Conservation (phyloP, 2,797 vertebrate genomes). For the Epinephelus awoara region DNA sequence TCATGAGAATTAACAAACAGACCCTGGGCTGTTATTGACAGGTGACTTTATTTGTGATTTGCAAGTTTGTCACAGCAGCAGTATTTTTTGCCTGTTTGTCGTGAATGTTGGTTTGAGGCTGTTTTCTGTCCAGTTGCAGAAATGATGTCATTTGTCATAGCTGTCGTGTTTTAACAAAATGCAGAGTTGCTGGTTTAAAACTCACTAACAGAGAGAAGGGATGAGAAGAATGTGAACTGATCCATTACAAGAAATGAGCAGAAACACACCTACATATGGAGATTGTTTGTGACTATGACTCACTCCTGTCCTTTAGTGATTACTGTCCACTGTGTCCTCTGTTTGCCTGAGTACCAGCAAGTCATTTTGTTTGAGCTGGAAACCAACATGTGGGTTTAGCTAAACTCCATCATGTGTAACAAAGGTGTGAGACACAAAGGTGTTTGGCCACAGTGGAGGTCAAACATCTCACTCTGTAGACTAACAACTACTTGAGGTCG, state of each 20-base stretch:
- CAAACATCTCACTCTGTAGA: not conserved
- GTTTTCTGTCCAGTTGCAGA: not conserved
- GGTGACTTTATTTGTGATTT: conserved; percentile 1
- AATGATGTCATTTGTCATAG: not conserved
- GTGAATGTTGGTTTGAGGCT: not conserved
- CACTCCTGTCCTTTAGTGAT: not conserved
- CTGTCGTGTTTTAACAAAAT: not conserved
- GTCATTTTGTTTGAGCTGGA: conserved; percentile 1
- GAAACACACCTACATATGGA: not conserved
- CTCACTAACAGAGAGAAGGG: not conserved
- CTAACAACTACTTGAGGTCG: not conserved
- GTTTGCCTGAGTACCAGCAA: not conserved
- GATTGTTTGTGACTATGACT: not conserved
- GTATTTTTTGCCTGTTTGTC: not conserved
- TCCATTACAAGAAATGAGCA: not conserved
- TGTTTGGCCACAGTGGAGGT: not conserved
- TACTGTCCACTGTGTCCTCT: not conserved
- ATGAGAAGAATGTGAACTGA: not conserved
- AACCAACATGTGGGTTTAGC: conserved; percentile 9
- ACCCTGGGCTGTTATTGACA: not conserved
- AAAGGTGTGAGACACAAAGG: not conserved
- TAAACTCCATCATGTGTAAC: conserved; percentile 1
- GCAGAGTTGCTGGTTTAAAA: not conserved
- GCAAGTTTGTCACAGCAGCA: not conserved
- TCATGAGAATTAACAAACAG: conserved; percentile 3